Conservation (phyloP, 1,140 invertebrate species). For the Mesaphorura yosii region DNA sequence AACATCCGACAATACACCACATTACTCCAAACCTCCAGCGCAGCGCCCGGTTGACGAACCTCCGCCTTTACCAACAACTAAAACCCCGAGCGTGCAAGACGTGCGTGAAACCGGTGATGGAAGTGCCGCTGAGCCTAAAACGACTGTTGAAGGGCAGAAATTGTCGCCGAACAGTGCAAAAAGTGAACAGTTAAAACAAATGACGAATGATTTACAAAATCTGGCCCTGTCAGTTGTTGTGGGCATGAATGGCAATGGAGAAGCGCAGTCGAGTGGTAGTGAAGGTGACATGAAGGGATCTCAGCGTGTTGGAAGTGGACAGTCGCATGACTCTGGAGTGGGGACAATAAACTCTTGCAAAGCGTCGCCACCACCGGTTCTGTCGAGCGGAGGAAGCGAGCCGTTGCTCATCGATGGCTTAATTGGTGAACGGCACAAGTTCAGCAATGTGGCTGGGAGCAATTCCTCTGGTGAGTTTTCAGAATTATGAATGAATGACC, state of each 20-base stretch:
- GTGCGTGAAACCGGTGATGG: conserved; percentile 31
- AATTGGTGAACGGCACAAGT: conserved; percentile 12
- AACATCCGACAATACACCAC: neutral
- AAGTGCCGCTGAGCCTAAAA: conserved; percentile 14
- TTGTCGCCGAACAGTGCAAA: conserved; percentile 10
- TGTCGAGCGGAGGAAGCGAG: conserved; percentile 21
- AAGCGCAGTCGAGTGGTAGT: conserved; percentile 23
- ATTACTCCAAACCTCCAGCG: neutral
- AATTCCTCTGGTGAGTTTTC: conserved; percentile 29
- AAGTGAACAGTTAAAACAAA: conserved; percentile 25
- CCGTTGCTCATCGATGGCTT: conserved; percentile 8
- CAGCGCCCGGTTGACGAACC: conserved; percentile 5
- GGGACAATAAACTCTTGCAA: conserved; percentile 33
- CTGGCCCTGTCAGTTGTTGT: conserved; percentile 24
- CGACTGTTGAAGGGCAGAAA: conserved; percentile 1
- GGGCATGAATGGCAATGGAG: too few relatives aligned
- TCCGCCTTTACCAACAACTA: conserved; percentile 21
- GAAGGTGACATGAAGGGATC: conserved; percentile 27
- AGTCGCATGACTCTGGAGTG: conserved; percentile 37
- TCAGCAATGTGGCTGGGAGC: conserved; percentile 24
- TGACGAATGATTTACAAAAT: conserved; percentile 25
- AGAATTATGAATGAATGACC: too few relatives aligned
- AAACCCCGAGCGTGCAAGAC: conserved; percentile 16
- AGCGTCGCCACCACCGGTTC: conserved; percentile 22
- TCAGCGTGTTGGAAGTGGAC: conserved; percentile 31